Percentiles rank a stretch among this genome's conserved stretches.
Conservation (phyloP, 2,888 invertebrate species). For the Hydraecia micacea region DNA sequence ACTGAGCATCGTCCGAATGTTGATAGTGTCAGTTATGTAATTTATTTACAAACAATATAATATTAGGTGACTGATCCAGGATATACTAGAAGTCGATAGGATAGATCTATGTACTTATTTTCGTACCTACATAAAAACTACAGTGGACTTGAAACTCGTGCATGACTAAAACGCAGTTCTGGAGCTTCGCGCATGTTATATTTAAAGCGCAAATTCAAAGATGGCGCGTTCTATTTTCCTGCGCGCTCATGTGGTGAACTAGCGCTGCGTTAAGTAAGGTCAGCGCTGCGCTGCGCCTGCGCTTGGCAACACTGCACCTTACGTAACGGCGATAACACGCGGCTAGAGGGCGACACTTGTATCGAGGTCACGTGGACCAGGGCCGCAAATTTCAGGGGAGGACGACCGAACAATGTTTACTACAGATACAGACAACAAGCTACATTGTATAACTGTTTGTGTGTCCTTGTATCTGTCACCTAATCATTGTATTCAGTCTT, state of each 20-base stretch:
- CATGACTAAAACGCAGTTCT: conserved; percentile 58
- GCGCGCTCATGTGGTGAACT: conserved; percentile 72
- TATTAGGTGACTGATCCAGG: neutral
- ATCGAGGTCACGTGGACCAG: conserved; percentile 58
- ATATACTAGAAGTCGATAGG: neutral
- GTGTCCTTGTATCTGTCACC: conserved; percentile 1
- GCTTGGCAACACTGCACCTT: conserved; percentile 70
- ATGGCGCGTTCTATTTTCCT: conserved; percentile 61
- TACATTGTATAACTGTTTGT: conserved; percentile 24
- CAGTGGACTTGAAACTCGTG: conserved; percentile 23
- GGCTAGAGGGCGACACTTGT: conserved; percentile 65
- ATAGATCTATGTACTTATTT: neutral
- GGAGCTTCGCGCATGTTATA: conserved; percentile 57
- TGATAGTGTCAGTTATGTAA: conserved; percentile 30
- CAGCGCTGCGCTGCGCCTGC: conserved; percentile 78
- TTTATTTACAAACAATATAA: conserved; percentile 16
- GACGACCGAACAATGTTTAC: conserved; percentile 24
- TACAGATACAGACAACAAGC: conserved; percentile 1
- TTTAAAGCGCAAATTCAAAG: conserved; percentile 58
- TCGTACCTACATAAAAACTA: conserved; percentile 4
- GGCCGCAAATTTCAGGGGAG: conserved; percentile 23
- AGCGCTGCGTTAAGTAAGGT: conserved; percentile 83
- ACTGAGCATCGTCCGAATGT: conserved; percentile 51
- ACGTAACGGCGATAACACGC: conserved; percentile 70
- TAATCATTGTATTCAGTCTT: conserved; percentile 23